Evolutionary conservation across 2,888 invertebrate genomes (phyloP).

Genomic region (Escarpia spicata): DNA sequence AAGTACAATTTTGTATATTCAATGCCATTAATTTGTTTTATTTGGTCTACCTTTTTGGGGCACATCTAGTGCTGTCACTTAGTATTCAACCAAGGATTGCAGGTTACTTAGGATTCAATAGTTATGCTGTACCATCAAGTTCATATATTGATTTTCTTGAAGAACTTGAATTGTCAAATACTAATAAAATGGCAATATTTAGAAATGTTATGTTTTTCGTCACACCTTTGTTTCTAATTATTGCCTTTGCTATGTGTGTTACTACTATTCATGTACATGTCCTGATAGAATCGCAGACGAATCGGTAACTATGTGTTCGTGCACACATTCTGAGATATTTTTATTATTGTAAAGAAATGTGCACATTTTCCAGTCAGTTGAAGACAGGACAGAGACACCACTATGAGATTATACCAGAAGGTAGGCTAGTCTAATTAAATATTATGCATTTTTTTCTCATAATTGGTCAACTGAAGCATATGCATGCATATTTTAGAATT

Average conservation of each 20-base stretch:
- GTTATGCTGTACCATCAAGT: too few species aligned
- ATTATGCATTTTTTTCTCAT: background rate
- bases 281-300: background rate
- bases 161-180: background rate
- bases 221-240: background rate
- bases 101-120: too few species aligned
- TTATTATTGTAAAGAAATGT: background rate
- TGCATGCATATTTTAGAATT: too few species aligned
- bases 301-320: background rate
- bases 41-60: too few species aligned
- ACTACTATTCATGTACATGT: background rate
- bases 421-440: slow-evolving; percentile 39
- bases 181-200: background rate
- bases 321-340: background rate
- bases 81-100: too few species aligned
- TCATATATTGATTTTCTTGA: background rate
- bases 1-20: too few species aligned
- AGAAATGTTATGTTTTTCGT: background rate
- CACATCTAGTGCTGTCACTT: too few species aligned
- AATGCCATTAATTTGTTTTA: too few species aligned
- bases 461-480: background rate
- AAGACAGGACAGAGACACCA: slow-evolving; percentile 49
- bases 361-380: slow-evolving; percentile 51
- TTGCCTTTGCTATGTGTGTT: background rate
- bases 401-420: slow-evolving; percentile 63